Percentiles rank a stretch among this genome's conserved stretches.
Evolutionary conservation across 2,113 vertebrate species (phyloP).

Genomic region (Xiphophorus hellerii): DNA sequence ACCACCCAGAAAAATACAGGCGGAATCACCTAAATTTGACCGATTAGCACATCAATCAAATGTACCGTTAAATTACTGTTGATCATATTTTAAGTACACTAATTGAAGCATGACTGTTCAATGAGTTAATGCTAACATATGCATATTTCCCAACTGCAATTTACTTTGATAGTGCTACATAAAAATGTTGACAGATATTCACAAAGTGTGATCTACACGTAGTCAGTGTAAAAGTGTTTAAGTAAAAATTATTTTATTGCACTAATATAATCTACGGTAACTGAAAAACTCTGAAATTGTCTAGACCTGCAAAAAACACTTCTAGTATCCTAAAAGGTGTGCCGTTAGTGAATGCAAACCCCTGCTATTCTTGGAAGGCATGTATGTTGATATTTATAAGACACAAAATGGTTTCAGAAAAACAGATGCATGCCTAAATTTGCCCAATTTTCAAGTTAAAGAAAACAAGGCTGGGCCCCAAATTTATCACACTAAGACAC

Average conservation of each 20-base stretch:
- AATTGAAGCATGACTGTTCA: slow-evolving; percentile 7
- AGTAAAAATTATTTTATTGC: neutral
- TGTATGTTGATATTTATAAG: too few relatives aligned
- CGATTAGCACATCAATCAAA: slow-evolving; percentile 8
- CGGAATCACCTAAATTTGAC: neutral
- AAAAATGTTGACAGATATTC: neutral
- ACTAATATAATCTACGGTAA: neutral
- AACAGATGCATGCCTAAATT: too few relatives aligned
- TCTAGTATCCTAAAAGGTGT: neutral
- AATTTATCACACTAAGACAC: too few relatives aligned
- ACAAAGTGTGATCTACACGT: neutral
- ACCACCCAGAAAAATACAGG: slow-evolving; percentile 41
- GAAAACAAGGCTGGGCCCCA: too few relatives aligned
- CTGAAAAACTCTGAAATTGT: neutral
- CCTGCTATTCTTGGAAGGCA: neutral
- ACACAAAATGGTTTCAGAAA: too few relatives aligned
- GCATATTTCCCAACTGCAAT: neutral
- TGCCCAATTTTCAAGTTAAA: too few relatives aligned
- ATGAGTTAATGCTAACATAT: neutral
- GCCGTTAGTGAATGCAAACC: neutral
- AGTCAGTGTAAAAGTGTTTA: neutral
- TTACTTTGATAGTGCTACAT: neutral
- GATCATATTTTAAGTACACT: neutral
- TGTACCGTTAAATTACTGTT: too few relatives aligned
- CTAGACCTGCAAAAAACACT: neutral